Base-by-base conservation (phyloP, 2,797 vertebrate genomes). In the Distichodus sexfasciatus region DNA sequence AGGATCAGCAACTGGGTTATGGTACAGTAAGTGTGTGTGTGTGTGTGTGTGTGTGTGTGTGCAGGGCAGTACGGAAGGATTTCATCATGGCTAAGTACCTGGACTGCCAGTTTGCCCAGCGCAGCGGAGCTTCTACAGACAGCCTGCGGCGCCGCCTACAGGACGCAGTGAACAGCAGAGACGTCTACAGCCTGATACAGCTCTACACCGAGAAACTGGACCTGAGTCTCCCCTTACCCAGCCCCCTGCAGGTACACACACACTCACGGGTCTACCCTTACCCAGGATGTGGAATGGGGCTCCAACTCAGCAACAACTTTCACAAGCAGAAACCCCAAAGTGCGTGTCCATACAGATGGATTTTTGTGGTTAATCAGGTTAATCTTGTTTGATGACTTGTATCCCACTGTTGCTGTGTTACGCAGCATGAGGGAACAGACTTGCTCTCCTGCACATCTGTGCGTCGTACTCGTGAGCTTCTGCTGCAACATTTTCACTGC, bases 41-140 rank as follows among this genome's bases (percentile, higher is more conserved):
- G 3, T 54, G 8, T 46, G 10, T 48, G 6, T 43, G 31, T 23
- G 40, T 50, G 6, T 66, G 3, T 50, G 4, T 62, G 6, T 53
- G 26, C 72, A 92, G 90, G 88, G 48, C 41, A 10, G 69, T 72
- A 46, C 77, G 83, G 43, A 92, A 90, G 73, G 83, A 89, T 14
- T 94, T 92, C 80, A 94, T 94, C 63, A 48, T 91, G 79, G 89
- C 87, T 1, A 95, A 95, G 74, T 94, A 94, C 12, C 80, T 91
- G 19, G 87, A 91, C 6, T 83, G 87, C 78, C 82, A 92, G 61
- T 95, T 92, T 54, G 89, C 87, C 53, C 86, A 84, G 71, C 86
- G 78, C 47, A 87, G 79, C 29, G 73, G 79, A 31, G 65, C 76
- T 60, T 87, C 87, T 0, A 14, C 81, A 1, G 71, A 79, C 6